Base-by-base conservation (phyloP, 2,888 invertebrate genomes). In the Eutolmus rufibarbis region DNA sequence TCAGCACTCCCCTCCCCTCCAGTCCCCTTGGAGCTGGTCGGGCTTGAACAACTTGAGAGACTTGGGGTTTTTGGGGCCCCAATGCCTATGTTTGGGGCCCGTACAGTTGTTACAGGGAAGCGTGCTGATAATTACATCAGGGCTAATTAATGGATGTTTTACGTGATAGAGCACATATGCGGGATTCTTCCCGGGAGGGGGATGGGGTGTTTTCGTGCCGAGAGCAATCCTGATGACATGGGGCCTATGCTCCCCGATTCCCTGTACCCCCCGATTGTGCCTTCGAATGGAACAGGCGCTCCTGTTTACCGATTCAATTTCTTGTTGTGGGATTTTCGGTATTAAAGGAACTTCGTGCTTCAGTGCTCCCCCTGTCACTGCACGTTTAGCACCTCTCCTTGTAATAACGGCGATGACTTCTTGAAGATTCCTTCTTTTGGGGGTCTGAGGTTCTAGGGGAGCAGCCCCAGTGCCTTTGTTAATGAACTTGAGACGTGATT, bases 401-500 rank as follows among this genome's bases (percentile, higher is more conserved):
- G 40, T 85, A 74, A 56, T 86, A 74, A 77, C 16, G 12, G 31
- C 76, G 86, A 76, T 76, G 86, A 56, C 86, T 86, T 57, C 76
- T 76, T 40, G 51, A 40, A 86, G 86, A 78, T 23, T 28, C 57
- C 19, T 78, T 46, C 77, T 77, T 14, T 16, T 16, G 3, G 43
- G 16, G 16, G 2, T 37, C 37, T 37, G 19, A n/a, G 4, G 19
- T 8, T 8, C n/a, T 19, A 14, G 28, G 23, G 23, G 28, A 66
- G 66, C 23, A 57, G 31, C 28, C 40, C 16, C 40, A 40, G 77
- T 77, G 51, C 43, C 77, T 85, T 88, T 82, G 88, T 88, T 86
- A 86, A 88, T 88, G 88, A 88, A 86, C 88, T 88, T 86, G 86
- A 77, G 86, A 88, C 88, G 88, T 88, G 88, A 88, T 88, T 46